A percentile compares a stretch with the other conserved stretches of the same genome.
These are phyloP conservation scores for Aleiodes testaceus DNA, from an alignment of 2,888 invertebrate species.

Conservation along the genomic window DNA sequence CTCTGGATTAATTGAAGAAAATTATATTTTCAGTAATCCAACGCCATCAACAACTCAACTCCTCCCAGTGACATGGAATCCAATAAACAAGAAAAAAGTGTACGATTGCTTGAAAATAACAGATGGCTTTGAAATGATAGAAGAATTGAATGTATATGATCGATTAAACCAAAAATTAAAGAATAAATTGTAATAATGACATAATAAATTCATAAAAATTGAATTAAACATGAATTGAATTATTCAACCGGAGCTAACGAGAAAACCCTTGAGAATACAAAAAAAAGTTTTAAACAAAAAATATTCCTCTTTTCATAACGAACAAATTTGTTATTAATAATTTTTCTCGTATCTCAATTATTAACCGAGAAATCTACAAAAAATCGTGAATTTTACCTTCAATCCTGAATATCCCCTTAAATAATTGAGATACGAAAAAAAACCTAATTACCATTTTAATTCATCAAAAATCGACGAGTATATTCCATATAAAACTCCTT, in stretches of 20 bases:
- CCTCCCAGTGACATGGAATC: constrained; percentile 60
- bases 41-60: constrained; percentile 56
- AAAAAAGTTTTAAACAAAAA: no score
- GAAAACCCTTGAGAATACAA: no score
- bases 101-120: constrained; percentile 37
- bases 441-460: neutral
- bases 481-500: no score
- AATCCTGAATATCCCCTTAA: neutral
- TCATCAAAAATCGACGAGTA: no score
- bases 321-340: no score
- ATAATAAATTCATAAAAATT: neutral
- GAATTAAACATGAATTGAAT: no score
- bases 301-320: no score
- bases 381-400: neutral
- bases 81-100: constrained; percentile 50
- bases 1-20: neutral
- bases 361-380: neutral
- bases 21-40: constrained; percentile 59
- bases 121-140: constrained; percentile 4
- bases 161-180: neutral
- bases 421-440: neutral
- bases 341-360: no score
- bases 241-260: no score
- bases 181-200: neutral
- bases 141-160: neutral